Base-by-base conservation (phyloP, 1,140 invertebrate species). In the Scylla paramamosain region DNA sequence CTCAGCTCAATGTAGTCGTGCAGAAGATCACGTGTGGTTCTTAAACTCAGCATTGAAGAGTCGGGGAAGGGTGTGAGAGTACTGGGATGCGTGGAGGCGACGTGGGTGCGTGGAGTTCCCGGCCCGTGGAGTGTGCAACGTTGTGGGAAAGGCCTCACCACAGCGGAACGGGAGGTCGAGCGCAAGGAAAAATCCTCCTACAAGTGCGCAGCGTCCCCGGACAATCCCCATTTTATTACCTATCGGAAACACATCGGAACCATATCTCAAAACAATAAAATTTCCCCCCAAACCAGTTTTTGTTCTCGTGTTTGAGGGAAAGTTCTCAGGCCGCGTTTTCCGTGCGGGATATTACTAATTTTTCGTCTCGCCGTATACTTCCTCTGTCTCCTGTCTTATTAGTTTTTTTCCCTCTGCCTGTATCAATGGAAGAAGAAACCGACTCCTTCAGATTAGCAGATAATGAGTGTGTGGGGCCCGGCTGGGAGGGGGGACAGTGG, bases 181-280 rank as follows among this genome's bases (percentile, higher is more conserved):
- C 25, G 87, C 45, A 59, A 82, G 90, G 87, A 67, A 39, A 92
- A 32, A 83, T 48, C n/a, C 8, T 52, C 82, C 12, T 84, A 84
- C 82, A 84, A n/a, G 45, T 20, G 4, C 52, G 48, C 52, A 1
- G 39, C 77, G 48, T 45, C 48, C 48, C 52, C 59, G 93, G 93
- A 94, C 93, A 94, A 94, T 94, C 88, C 94, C 90, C 90, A 94
- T 94, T 94, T 94, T 94, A 94, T 94, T 94, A 91, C 94, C 88
- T 94, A 94, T 94, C 94, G 94, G 94, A 94, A 94, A 94, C 94
- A 83, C 94, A 94, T 94, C 94, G 88, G 94, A 94, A 92, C 94
- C 94, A 94, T 94, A 94, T 94, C 94, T 94, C 94, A 94, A 94
- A 91, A 94, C 94, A 94, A 94, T 94, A 94, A 94, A 94, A 94